Percentiles rank a stretch among this genome's conserved stretches.
Evolutionary conservation across 2,888 invertebrate genomes (phyloP).

Genomic region (Dryomyza anilis): DNA sequence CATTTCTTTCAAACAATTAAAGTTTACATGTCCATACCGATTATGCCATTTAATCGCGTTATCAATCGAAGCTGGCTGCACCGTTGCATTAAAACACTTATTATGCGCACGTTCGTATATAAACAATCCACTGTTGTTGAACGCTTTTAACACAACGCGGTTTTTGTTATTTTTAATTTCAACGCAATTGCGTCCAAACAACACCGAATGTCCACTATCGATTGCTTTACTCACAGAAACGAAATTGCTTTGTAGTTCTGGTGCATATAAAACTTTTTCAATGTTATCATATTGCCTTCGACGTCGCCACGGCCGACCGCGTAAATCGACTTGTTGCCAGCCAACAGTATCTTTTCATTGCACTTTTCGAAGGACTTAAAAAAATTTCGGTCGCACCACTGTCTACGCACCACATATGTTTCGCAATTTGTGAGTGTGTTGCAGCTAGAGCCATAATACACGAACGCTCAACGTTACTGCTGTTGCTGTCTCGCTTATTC

Average conservation of each 20-base stretch:
- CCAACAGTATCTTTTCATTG: conserved; percentile 18
- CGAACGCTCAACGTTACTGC: no score
- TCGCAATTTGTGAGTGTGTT: no score
- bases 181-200: background rate
- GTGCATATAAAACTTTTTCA: background rate
- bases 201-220: conserved; percentile 4
- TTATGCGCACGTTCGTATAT: no score
- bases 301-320: conserved; percentile 16
- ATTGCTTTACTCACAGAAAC: conserved; percentile 11
- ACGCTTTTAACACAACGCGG: background rate
- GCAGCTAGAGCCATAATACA: no score
- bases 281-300: no score
- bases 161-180: background rate
- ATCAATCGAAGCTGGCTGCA: no score
- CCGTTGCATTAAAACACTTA: no score
- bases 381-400: conserved; percentile 25
- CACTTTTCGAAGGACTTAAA: conserved; percentile 15
- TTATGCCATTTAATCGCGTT: conserved; percentile 7
- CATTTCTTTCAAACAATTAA: background rate
- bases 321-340: conserved; percentile 17
- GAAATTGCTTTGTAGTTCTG: conserved; percentile 27
- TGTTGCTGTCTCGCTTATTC: no score
- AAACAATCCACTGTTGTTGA: background rate
- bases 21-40: background rate
- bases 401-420: conserved; percentile 27